These are phyloP conservation scores for Diaphora mendica DNA, from an alignment of 2,888 invertebrate genomes.

Conservation along the genomic window DNA sequence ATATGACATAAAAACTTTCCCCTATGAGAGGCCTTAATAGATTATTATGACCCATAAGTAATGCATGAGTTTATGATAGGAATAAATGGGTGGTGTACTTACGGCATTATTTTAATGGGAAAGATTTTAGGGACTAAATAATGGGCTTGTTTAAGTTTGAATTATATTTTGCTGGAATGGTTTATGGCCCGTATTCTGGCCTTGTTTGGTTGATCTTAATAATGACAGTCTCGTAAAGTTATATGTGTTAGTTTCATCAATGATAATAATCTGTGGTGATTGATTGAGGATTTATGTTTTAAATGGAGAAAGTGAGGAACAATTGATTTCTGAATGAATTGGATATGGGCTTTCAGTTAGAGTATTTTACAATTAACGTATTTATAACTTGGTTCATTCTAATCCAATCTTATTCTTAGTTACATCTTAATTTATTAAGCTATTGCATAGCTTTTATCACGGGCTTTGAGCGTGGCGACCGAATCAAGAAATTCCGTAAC, in stretches of 20 bases:
- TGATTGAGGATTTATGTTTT: background rate
- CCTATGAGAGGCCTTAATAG: constrained; percentile 20
- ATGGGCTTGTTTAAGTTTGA: constrained; percentile 14
- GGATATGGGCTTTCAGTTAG: too few relatives aligned
- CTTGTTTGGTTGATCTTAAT: background rate
- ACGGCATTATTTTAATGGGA: constrained; percentile 34
- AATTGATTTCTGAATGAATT: background rate
- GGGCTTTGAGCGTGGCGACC: too few relatives aligned
- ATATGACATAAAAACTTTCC: constrained; percentile 23
- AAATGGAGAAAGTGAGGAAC: background rate
- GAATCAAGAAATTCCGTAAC: too few relatives aligned
- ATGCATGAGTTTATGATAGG: constrained; percentile 38
- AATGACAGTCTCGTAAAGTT: background rate
- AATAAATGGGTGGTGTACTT: constrained; percentile 25
- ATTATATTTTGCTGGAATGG: constrained; percentile 2
- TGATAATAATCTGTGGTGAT: background rate
- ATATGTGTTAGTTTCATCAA: background rate
- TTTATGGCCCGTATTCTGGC: background rate
- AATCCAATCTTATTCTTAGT: background rate
- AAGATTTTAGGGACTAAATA: constrained; percentile 12
- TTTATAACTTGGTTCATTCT: background rate
- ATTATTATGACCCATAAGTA: constrained; percentile 28
- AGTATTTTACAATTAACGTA: background rate
- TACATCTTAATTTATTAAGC: background rate
- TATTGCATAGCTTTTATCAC: too few relatives aligned